A percentile compares a stretch with the other conserved stretches of the same genome.
phyloP scores from a whole-genome alignment of 1,140 invertebrate genomes.

The Subanguina moxae region DNA sequence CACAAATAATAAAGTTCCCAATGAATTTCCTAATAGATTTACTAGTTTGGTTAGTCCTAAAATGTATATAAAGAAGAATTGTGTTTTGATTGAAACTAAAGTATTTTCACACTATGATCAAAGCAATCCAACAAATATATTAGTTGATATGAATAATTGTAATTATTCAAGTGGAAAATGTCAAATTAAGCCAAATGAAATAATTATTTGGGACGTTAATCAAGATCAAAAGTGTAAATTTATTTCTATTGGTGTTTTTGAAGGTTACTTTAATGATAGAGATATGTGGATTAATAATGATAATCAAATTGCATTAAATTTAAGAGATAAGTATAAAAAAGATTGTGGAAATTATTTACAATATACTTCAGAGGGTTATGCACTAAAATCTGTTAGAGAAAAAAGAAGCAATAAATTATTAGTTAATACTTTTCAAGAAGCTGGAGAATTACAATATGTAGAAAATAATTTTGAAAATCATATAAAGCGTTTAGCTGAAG shows the following conservation, averaged over 20 bases:
- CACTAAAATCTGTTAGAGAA: slow-evolving; percentile 24
- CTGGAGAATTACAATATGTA: slow-evolving; percentile 15
- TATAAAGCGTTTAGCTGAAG: slow-evolving; percentile 24
- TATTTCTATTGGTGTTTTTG: slow-evolving; percentile 16
- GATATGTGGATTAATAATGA: slow-evolving; percentile 19
- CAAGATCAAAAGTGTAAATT: slow-evolving; percentile 20
- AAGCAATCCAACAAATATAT: slow-evolving; percentile 15
- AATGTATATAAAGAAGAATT: slow-evolving; percentile 31
- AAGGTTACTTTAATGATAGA: slow-evolving; percentile 1
- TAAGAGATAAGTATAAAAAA: slow-evolving; percentile 12
- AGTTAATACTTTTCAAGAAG: slow-evolving; percentile 21
- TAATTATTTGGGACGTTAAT: slow-evolving; percentile 34
- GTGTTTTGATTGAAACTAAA: slow-evolving; percentile 33
- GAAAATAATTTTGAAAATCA: slow-evolving; percentile 31
- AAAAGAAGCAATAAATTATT: slow-evolving; percentile 27
- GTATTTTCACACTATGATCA: slow-evolving; percentile 31
- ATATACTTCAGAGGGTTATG: slow-evolving; percentile 33
- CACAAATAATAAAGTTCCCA: slow-evolving; percentile 26
- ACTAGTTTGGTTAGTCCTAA: slow-evolving; percentile 29
- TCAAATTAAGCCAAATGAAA: slow-evolving; percentile 36
- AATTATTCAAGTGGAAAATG: slow-evolving; percentile 30
- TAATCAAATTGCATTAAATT: slow-evolving; percentile 21
- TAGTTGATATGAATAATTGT: slow-evolving; percentile 30
- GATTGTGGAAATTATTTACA: slow-evolving; percentile 26
- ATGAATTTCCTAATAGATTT: slow-evolving; percentile 36